Evolutionary conservation across 2,797 vertebrate genomes (phyloP).

Genomic region (Knipowitschia caucasica): DNA sequence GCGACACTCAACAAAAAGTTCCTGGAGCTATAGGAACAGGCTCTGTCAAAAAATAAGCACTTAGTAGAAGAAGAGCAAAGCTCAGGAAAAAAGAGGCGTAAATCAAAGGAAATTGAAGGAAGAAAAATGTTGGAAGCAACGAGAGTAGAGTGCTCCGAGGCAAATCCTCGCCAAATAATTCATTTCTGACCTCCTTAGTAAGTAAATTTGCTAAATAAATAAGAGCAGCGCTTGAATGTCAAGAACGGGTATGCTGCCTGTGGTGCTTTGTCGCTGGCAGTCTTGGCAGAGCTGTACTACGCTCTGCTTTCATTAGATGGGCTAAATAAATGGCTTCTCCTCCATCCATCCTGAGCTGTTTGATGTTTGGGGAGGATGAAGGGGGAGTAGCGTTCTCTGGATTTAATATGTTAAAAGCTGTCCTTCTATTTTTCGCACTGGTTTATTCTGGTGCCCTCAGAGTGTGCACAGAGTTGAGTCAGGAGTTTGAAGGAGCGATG

Average conservation of each 20-base stretch:
- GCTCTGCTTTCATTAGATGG: conserved; percentile 75
- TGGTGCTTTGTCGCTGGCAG: conserved; percentile 71
- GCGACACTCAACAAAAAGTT: conserved; percentile 71
- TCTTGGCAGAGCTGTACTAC: conserved; percentile 62
- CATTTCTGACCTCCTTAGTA: conserved; percentile 82
- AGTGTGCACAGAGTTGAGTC: conserved; percentile 54
- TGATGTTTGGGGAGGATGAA: conserved; percentile 66
- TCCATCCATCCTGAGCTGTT: conserved; percentile 70
- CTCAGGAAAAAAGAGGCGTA: conserved; percentile 49
- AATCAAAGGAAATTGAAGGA: conserved; percentile 73
- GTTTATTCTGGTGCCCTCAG: conserved; percentile 51
- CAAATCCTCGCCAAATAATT: conserved; percentile 81
- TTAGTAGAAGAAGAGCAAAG: conserved; percentile 65
- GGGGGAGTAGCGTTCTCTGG: conserved; percentile 66
- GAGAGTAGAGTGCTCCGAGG: conserved; percentile 67
- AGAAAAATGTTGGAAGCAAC: conserved; percentile 67
- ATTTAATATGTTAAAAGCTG: conserved; percentile 81
- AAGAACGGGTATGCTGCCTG: conserved; percentile 71
- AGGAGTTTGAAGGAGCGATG: conserved; percentile 62
- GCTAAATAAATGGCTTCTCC: conserved; percentile 75
- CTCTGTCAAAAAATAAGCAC: conserved; percentile 69
- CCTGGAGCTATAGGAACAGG: conserved; percentile 69
- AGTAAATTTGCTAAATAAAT: conserved; percentile 84
- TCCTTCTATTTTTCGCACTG: conserved; percentile 63
- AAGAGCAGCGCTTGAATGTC: conserved; percentile 78